phyloP scores from a whole-genome alignment of 2,888 invertebrate species.

The Brachyptera putata region DNA sequence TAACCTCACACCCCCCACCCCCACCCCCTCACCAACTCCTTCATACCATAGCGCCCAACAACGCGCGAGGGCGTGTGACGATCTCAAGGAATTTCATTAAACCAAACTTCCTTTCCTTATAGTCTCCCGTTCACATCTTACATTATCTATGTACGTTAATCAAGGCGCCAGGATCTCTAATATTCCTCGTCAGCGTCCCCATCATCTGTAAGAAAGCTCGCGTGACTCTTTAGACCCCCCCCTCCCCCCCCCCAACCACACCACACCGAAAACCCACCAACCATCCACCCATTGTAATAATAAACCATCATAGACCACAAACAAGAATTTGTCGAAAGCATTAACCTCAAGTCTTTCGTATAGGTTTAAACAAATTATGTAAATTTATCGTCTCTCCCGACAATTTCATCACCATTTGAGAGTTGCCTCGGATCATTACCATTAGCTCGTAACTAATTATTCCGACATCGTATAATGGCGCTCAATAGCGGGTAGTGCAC shows the following conservation, averaged over 20 bases:
- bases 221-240: not conserved
- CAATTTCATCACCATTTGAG: constrained; percentile 10
- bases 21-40: not conserved
- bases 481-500: too few species aligned
- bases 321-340: constrained; percentile 13
- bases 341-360: not conserved
- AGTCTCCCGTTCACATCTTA: constrained; percentile 10
- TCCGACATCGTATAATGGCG: too few species aligned
- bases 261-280: too few species aligned
- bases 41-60: not conserved
- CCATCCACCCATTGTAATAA: too few species aligned
- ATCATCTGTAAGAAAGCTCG: too few species aligned
- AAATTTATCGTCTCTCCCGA: constrained; percentile 6
- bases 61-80: not conserved
- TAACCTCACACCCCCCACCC: not conserved
- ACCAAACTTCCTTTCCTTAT: constrained; percentile 9
- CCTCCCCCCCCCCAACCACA: not conserved
- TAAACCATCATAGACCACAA: not conserved
- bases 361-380: not conserved
- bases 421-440: not conserved
- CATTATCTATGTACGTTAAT: constrained; percentile 11
- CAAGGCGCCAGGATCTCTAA: not conserved
- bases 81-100: constrained; percentile 20
- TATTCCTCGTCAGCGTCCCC: not conserved
- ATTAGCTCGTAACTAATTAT: too few species aligned